Evolutionary conservation across 2,113 vertebrate genomes (phyloP), one percentile per base, ranked within the genome.

Genomic region (Colistium nudipinnis): DNA sequence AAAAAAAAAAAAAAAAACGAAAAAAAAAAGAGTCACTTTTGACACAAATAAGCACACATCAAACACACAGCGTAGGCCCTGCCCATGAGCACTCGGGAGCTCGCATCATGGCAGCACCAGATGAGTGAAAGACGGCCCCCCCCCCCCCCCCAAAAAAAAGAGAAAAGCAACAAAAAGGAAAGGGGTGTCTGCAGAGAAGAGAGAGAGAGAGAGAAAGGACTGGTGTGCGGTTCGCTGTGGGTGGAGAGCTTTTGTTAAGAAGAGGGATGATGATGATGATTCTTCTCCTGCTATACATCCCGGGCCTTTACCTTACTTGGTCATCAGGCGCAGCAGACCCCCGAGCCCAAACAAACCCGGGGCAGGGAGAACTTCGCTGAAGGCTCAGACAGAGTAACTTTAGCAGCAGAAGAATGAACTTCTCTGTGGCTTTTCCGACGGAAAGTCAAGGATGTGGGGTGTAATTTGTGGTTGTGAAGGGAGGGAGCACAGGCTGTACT

Each of bases 301-400:
- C 10, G 52, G 78, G 52, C 75, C 85, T 90, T 90, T 92, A 85
- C 91, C 90, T 91, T 91, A 91, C 91, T 92, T 92, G 91, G 90
- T 87, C 85, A 92, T 89, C 78, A 53, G 81, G 68, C 83, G 39
- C 85, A 74, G 74, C 65, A 85, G 78, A 81, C 79, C 73, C 73
- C 76, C 70, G 52, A 82, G 83, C 66, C 77, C 80, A 71, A 64
- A 81, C 60, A 74, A 86, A 85, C 71, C 28, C 8, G 83, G 36
- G 70, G 47, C 56, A 72, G 77, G 57, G 61, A 75, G 76, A 68
- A 45, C 74, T 80, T 70, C 16, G 59, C 43, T 70, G 19, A 76
- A 54, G 74, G 64, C 70, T 38, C 52, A 77, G 81, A 80, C 75
- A 28, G 60, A 88, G 82, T 75, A 83, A 87, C 88, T 88, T 76